phyloP scores from a whole-genome alignment of 2,113 vertebrate genomes.

The human region DNA sequence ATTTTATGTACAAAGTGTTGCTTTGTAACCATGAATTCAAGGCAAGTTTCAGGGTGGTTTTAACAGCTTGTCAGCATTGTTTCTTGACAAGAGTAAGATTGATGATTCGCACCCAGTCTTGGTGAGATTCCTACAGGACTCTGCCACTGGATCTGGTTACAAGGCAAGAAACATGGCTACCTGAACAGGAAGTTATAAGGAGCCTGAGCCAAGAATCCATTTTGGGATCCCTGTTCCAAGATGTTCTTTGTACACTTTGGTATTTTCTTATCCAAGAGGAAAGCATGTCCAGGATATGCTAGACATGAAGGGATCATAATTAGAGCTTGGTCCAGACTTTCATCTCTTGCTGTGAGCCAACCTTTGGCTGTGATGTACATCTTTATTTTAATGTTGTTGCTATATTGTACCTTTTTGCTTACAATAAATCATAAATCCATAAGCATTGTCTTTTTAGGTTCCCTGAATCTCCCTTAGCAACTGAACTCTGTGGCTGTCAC shows the following conservation, averaged over 20 bases:
- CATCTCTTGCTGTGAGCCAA: background rate
- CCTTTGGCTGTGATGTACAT: accelerated
- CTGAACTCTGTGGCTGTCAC: background rate
- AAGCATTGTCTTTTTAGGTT: background rate
- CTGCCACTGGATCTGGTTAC: background rate
- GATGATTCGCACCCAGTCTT: background rate
- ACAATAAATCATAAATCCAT: background rate
- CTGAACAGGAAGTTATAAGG: background rate
- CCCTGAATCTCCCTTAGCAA: background rate
- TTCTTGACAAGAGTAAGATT: background rate
- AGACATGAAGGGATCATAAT: background rate
- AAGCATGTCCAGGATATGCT: background rate
- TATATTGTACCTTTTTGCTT: background rate
- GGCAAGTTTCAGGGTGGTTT: background rate
- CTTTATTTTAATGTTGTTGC: background rate
- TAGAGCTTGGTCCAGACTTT: background rate
- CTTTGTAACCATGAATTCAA: background rate
- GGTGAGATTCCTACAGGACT: background rate
- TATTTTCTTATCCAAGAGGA: background rate
- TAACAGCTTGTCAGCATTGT: background rate
- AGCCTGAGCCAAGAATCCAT: background rate
- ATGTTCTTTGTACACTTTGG: background rate
- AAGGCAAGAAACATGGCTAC: background rate
- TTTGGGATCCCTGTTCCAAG: background rate
- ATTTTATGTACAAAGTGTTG: too few species aligned